Evolutionary conservation across 1,140 invertebrate species (phyloP).

Genomic region (Ctenoplectra terminalis): DNA sequence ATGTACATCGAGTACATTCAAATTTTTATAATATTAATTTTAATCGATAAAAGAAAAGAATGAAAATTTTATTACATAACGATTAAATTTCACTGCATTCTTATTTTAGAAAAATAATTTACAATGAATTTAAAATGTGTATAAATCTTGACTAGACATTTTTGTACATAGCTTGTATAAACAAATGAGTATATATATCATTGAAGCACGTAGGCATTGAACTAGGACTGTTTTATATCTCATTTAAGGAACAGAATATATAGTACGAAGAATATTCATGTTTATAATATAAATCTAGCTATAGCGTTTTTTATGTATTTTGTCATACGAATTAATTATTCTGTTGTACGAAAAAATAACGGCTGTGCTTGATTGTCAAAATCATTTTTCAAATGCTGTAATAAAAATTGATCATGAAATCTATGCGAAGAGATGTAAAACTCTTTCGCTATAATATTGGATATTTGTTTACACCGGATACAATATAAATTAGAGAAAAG

Average conservation of each 20-base stretch:
- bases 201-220: slow-evolving; percentile 27
- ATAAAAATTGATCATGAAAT: slow-evolving; percentile 31
- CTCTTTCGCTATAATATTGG: slow-evolving; percentile 31
- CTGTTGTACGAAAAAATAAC: slow-evolving; percentile 37
- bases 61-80: slow-evolving; percentile 11
- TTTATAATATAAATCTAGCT: slow-evolving; percentile 28
- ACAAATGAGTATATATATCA: slow-evolving; percentile 60
- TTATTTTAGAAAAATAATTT: slow-evolving; percentile 48
- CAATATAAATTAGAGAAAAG: not conserved
- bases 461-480: slow-evolving; percentile 32
- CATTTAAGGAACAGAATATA: slow-evolving; percentile 39
- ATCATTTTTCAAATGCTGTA: slow-evolving; percentile 29
- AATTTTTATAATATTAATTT: slow-evolving; percentile 20
- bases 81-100: slow-evolving; percentile 61
- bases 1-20: slow-evolving; percentile 36
- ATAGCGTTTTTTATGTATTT: slow-evolving; percentile 40
- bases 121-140: slow-evolving; percentile 48
- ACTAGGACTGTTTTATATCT: slow-evolving; percentile 57
- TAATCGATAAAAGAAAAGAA: not conserved
- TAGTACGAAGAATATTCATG: slow-evolving; percentile 27
- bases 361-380: slow-evolving; percentile 51
- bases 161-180: slow-evolving; percentile 79
- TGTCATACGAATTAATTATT: slow-evolving; percentile 34
- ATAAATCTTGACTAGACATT: slow-evolving; percentile 62
- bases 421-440: not conserved